Evolutionary conservation across 2,797 vertebrate genomes (phyloP).

Genomic region (Tiaroga cobitis): DNA sequence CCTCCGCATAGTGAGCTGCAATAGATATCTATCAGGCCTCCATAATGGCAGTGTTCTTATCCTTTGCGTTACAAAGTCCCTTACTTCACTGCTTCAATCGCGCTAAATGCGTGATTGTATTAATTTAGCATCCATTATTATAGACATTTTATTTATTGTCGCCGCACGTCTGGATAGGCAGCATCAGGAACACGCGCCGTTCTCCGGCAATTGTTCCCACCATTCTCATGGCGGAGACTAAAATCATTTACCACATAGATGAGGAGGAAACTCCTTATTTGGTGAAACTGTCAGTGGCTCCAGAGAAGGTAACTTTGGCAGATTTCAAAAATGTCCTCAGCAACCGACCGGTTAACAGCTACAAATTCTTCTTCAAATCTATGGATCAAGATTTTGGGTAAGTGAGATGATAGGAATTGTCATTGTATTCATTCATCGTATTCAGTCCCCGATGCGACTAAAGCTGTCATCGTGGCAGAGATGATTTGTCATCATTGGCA

Average conservation of each 20-base stretch:
- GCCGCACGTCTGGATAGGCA: constrained; percentile 57
- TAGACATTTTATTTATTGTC: constrained; percentile 69
- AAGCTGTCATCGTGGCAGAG: constrained; percentile 43
- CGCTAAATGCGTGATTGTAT: constrained; percentile 52
- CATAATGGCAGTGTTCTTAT: constrained; percentile 72
- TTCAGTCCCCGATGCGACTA: neutral
- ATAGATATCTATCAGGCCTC: constrained; percentile 66
- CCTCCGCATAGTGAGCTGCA: constrained; percentile 74
- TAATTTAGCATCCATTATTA: constrained; percentile 62
- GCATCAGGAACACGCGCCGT: constrained; percentile 69
- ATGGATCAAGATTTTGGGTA: constrained; percentile 99
- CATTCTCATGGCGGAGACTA: constrained; percentile 95
- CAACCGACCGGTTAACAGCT: constrained; percentile 91
- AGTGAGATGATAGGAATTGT: constrained; percentile 65
- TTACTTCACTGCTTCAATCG: constrained; percentile 61
- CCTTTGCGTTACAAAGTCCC: constrained; percentile 55
- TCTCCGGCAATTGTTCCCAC: constrained; percentile 76
- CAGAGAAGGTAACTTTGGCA: constrained; percentile 93
- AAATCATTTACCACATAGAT: constrained; percentile 97
- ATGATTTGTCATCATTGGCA: constrained; percentile 26
- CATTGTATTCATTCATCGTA: neutral
- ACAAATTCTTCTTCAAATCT: constrained; percentile 99
- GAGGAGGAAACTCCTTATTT: constrained; percentile 98
- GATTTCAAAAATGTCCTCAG: constrained; percentile 98
- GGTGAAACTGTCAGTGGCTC: constrained; percentile 91